Evolutionary conservation across 2,888 invertebrate species (phyloP).

Genomic region (Timema cristinae): DNA sequence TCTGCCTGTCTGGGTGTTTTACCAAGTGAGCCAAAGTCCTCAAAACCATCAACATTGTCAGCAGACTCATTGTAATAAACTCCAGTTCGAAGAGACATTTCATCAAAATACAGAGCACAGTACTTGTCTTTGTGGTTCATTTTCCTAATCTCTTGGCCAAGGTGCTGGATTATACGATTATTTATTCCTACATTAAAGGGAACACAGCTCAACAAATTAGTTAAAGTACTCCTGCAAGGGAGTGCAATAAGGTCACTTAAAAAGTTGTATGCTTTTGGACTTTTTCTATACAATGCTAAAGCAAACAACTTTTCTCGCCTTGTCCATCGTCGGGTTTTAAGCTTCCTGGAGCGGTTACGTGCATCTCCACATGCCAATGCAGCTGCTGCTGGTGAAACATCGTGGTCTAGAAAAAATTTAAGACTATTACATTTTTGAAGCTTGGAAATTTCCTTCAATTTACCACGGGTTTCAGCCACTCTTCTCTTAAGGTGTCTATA

Average conservation of each 20-base stretch:
- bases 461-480: neutral
- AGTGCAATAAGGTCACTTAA: neutral
- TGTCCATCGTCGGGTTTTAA: neutral
- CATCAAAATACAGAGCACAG: no score
- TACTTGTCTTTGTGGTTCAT: no score
- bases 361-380: slow-evolving; percentile 5
- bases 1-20: neutral
- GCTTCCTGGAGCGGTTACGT: neutral
- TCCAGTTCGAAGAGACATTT: no score
- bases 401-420: neutral
- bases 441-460: neutral
- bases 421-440: neutral
- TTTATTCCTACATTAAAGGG: no score
- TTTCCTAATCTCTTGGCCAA: no score
- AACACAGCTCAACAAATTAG: no score
- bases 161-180: no score
- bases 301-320: neutral
- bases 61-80: no score
- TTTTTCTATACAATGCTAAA: neutral
- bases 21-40: no score
- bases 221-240: no score
- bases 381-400: slow-evolving; percentile 1
- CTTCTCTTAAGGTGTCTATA: neutral
- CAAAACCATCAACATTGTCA: no score
- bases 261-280: slow-evolving; percentile 4